Base-by-base conservation (phyloP, 2,888 invertebrate species). In the Cephonodes hylas region DNA sequence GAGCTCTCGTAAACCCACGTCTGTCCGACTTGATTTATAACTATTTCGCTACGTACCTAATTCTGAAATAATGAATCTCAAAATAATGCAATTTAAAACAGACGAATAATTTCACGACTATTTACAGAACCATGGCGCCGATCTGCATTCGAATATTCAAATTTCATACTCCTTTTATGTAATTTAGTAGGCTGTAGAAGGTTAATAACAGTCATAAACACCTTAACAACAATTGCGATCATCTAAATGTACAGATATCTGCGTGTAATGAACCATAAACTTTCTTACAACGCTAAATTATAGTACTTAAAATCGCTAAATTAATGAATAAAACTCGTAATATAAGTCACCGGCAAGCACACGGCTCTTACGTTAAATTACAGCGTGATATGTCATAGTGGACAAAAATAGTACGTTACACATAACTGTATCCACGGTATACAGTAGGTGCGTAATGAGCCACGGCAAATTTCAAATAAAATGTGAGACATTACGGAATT, bases 401-500 rank as follows among this genome's bases (percentile, higher is more conserved):
- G 78, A 76, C 79, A 81, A 74, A 77, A 70, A 72, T 68, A 70
- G 71, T 75, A 82, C 79, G 81, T 84, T 82, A 83, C 73, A 80
- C 80, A 73, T 84, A 87, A 84, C 85, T 80, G 85, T 86, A 81
- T n/a, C n/a, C n/a, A 38, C 38, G n/a, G n/a, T 4, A 38, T n/a
- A 38, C n/a, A 38, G 38, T 38, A 38, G 69, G 81, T 77, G 79
- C 81, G 81, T 85, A 85, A 89, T 85, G 84, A 87, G 80, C 74
- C 82, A 73, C 80, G 74, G 77, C 79, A 81, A 84, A 88, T 84
- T 73, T 83, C 83, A 83, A 87, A 86, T 87, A 88, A 89, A 88
- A 88, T 85, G 79, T 82, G 79, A 84, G 81, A 85, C 86, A 88
- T 87, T 87, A 85, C 82, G 83, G 88, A 88, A 86, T 89, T 83